These are phyloP conservation scores for Capitella teleta DNA, from an alignment of 1,140 invertebrate genomes.

Conservation along the genomic window DNA sequence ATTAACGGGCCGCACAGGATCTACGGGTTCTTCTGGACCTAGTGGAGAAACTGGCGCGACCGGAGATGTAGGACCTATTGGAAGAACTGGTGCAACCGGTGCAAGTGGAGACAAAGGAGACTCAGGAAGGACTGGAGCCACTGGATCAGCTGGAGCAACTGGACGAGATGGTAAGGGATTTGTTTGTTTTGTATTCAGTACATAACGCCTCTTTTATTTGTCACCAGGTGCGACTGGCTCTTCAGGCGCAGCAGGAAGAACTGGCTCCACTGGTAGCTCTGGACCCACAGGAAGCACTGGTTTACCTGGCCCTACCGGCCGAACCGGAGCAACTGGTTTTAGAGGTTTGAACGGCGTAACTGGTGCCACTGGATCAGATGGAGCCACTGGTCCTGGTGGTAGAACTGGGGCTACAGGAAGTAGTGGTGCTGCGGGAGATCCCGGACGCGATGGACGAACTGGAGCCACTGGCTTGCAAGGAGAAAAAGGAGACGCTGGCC, in stretches of 20 bases:
- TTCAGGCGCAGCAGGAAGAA: constrained; percentile 2
- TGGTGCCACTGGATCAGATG: constrained; percentile 6
- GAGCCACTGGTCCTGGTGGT: constrained; percentile 1
- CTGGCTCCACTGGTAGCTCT: background rate
- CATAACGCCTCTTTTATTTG: too few species aligned
- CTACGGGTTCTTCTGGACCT: constrained; percentile 6
- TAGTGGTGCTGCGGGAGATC: constrained; percentile 1
- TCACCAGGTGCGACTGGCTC: constrained; percentile 4
- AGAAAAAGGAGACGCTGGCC: background rate
- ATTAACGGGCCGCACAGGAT: constrained; percentile 1
- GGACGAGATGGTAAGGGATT: too few species aligned
- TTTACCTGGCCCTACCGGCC: background rate
- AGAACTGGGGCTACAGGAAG: constrained; percentile 4
- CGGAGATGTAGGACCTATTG: constrained; percentile 5
- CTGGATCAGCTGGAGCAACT: constrained; percentile 2
- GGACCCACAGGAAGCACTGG: constrained; percentile 8
- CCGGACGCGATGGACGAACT: constrained; percentile 1
- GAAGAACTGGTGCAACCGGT: constrained; percentile 2
- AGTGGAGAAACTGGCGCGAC: background rate
- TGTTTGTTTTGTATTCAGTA: too few species aligned
- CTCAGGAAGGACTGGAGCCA: constrained; percentile 6
- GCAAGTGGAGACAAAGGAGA: constrained; percentile 2
- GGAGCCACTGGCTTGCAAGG: background rate
- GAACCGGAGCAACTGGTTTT: constrained; percentile 4
- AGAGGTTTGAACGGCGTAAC: constrained; percentile 1